These are phyloP conservation scores for Mus musculus DNA, from an alignment of 2,113 vertebrate genomes.

Conservation along the genomic window DNA sequence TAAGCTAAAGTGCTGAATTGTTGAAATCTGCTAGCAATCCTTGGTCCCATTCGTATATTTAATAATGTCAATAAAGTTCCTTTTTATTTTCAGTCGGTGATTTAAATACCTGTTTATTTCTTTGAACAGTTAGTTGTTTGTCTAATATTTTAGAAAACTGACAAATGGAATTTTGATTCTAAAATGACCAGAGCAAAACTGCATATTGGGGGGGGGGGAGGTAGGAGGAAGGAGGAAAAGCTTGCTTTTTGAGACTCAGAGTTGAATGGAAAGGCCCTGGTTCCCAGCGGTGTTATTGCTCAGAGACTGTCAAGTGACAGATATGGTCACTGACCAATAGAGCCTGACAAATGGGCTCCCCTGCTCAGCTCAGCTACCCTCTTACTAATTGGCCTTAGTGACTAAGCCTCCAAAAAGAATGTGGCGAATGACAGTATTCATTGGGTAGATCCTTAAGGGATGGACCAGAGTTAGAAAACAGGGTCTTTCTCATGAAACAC, in stretches of 20 bases:
- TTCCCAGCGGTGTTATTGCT: not conserved
- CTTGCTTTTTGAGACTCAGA: not conserved
- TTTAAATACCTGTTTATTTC: not conserved
- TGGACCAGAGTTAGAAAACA: not conserved
- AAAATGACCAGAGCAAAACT: not conserved
- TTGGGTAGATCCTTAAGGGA: not conserved
- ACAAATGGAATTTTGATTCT: not conserved
- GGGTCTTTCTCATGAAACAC: not conserved
- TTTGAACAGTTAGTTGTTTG: not conserved
- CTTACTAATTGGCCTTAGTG: not conserved
- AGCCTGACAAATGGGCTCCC: not conserved
- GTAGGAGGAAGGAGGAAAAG: not conserved
- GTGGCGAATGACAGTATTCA: not conserved
- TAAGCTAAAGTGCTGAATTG: not conserved
- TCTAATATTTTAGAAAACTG: not conserved
- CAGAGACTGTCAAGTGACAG: not conserved
- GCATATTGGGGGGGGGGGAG: not conserved
- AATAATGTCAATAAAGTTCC: not conserved
- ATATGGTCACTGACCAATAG: not conserved
- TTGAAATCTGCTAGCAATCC: not conserved
- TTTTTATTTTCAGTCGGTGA: not conserved
- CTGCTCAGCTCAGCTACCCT: not conserved
- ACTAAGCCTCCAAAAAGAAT: not conserved
- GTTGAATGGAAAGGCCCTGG: not conserved
- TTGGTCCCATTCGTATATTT: not conserved